Evolutionary conservation across 35 echinoderm and acorn worm genomes (phyloP).

Genomic region (Hemicentrotus pulcherrimus): DNA sequence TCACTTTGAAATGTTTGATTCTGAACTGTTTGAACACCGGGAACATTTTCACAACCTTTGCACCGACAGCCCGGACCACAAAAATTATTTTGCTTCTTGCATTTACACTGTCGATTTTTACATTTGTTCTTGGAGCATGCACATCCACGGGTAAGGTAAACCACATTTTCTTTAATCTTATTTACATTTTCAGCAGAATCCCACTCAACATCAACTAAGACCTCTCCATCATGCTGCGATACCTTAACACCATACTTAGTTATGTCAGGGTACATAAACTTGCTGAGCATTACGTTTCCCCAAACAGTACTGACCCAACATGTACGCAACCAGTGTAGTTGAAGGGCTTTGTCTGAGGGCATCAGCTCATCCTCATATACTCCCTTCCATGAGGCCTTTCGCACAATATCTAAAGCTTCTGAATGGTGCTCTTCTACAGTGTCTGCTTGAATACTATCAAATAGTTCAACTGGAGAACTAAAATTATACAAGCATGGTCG

Average conservation of each 20-base stretch:
- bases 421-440: neutral
- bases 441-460: neutral
- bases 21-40: neutral
- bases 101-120: constrained; percentile 38
- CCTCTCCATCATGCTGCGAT: neutral
- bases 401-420: constrained; percentile 32
- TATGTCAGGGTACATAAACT: constrained; percentile 15
- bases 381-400: constrained; percentile 52
- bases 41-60: constrained; percentile 52
- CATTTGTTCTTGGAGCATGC: constrained; percentile 47
- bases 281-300: neutral
- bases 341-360: constrained; percentile 39
- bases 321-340: constrained; percentile 36
- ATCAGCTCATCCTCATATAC: constrained; percentile 54
- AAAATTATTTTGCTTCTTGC: neutral
- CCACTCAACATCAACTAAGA: constrained; percentile 31
- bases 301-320: constrained; percentile 62
- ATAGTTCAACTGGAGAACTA: constrained; percentile 43
- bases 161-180: constrained; percentile 43
- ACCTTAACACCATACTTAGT: constrained; percentile 23
- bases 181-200: constrained; percentile 31
- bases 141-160: constrained; percentile 47
- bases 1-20: too few relatives aligned
- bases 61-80: constrained; percentile 52
- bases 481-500: constrained; percentile 25